Base-by-base conservation (phyloP, 2,888 invertebrate species). In the Drosophila borealis region DNA sequence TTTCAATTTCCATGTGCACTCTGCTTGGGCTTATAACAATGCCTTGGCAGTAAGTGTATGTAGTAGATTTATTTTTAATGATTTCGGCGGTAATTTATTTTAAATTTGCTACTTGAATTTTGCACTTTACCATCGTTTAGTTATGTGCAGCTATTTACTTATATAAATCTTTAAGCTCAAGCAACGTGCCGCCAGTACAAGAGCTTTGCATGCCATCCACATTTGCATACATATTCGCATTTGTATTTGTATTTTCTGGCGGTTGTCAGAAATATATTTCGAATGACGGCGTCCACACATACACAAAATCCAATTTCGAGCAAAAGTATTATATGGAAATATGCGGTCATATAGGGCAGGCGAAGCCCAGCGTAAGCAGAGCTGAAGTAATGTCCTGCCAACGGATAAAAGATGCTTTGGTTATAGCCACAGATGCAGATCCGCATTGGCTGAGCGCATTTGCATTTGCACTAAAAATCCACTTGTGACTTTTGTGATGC, bases 381-480 rank as follows among this genome's bases (percentile, higher is more conserved):
- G 49, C 57, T 39, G 13, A 33, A 46, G 45, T 39, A 48, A 64
- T 60, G 53, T 45, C 14, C 42, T 55, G 36, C 39, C 21, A 63
- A 54, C 14, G 45, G 56, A 53, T 57, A 42, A 75, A 34, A 46
- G 3, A 48, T 33, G 17, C 46, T 50, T 49, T 55, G 39, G 48
- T 41, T 53, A 34, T 73, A 70, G 41, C 66, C 60, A 33, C 48
- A 86, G 49, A 69, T 79, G 64, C 78, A 74, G 50, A 63, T 55
- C 45, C 46, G 54, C 42, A 62, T 63, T 73, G 50, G 48, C 36
- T 48, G 61, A 61, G 67, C 61, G 57, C 48, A 59, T 65, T 71
- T 80, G 54, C 61, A 74, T 70, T 66, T 64, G 54, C 48, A 61
- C 67, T 65, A 61, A 41, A 79, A 88, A 89, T 87, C 89, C 83